Conservation (phyloP, 1,140 invertebrate species). For the Sarcophaga peregrina region DNA sequence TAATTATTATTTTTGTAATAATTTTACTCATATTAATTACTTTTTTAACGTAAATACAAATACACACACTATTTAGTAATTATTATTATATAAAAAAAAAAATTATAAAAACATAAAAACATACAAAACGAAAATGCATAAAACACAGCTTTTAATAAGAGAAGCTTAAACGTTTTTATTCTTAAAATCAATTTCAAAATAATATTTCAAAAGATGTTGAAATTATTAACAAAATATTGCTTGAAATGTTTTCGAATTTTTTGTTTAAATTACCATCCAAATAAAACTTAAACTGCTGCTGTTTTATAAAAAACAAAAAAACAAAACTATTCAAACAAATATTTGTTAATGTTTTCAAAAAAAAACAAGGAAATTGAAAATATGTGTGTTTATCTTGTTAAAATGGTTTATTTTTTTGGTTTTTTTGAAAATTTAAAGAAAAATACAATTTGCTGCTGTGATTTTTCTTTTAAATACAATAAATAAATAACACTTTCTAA, state of each 20-base stretch:
- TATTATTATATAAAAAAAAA: background rate
- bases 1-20: slow-evolving; percentile 30
- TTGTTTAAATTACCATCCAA: too few relatives aligned
- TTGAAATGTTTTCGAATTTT: too few relatives aligned
- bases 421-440: too few relatives aligned
- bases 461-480: background rate
- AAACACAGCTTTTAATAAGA: background rate
- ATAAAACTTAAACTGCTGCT: too few relatives aligned
- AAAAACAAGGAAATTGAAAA: too few relatives aligned
- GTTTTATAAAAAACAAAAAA: too few relatives aligned
- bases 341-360: background rate
- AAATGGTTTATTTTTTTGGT: background rate
- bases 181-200: background rate
- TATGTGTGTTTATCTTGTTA: background rate
- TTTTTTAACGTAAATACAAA: slow-evolving; percentile 4
- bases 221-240: too few relatives aligned
- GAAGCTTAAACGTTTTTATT: slow-evolving; percentile 16
- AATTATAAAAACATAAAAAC: background rate
- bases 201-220: too few relatives aligned
- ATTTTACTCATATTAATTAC: slow-evolving; percentile 26
- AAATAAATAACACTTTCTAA: too few relatives aligned
- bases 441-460: slow-evolving; percentile 7
- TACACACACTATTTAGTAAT: slow-evolving; percentile 25
- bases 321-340: background rate
- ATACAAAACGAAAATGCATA: background rate